phyloP scores from a whole-genome alignment of 2,888 invertebrate species.

The Cheilosia impressa region DNA sequence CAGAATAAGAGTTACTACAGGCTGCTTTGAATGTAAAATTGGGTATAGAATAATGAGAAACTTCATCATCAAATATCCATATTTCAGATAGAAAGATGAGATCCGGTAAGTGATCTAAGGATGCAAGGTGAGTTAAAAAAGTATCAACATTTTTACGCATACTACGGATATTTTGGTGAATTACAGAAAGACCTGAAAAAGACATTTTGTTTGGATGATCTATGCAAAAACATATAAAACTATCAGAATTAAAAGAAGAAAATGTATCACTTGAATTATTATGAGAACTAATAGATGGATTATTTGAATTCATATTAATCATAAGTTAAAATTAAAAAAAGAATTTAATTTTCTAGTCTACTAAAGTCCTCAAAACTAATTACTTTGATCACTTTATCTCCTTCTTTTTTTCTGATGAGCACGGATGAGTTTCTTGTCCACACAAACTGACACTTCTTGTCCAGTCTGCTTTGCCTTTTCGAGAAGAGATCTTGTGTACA shows the following conservation, averaged over 20 bases:
- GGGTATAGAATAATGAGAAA: not conserved
- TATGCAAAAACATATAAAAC: conserved; percentile 1
- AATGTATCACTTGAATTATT: conserved; percentile 1
- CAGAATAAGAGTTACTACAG: not conserved
- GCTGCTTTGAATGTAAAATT: not conserved
- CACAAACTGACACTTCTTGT: conserved; percentile 14
- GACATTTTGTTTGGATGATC: not conserved
- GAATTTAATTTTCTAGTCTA: too few relatives aligned
- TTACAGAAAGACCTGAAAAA: conserved; percentile 9
- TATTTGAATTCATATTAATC: too few relatives aligned
- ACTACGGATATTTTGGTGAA: conserved; percentile 21
- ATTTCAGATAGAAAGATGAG: conserved; percentile 27
- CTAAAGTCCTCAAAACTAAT: conserved; percentile 10
- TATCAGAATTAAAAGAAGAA: conserved; percentile 4
- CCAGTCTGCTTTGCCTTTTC: conserved; percentile 17
- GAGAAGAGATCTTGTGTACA: conserved; percentile 15
- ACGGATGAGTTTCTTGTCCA: conserved; percentile 30
- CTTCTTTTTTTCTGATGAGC: conserved; percentile 30
- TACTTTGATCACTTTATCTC: conserved; percentile 23
- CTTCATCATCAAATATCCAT: conserved; percentile 29
- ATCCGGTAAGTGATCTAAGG: conserved; percentile 26
- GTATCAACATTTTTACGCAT: conserved; percentile 7
- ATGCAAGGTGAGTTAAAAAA: conserved; percentile 25
- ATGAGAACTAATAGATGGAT: not conserved
- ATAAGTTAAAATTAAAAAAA: too few relatives aligned